Evolutionary conservation across 1,140 invertebrate genomes (phyloP).

Genomic region (Hycleus phaleratus): DNA sequence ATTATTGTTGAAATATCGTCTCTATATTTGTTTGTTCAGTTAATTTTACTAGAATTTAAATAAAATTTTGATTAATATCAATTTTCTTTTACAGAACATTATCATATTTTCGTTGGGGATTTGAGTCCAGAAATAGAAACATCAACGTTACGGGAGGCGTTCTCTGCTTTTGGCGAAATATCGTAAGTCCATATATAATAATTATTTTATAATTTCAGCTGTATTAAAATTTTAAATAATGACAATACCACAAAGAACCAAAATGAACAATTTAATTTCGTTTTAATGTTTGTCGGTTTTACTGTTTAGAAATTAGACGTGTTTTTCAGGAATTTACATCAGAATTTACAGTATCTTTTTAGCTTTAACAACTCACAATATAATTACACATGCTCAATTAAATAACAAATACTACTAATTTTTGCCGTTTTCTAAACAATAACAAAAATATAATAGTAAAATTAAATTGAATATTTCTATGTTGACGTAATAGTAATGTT

Average conservation of each 20-base stretch:
- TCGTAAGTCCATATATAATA: conserved; percentile 48
- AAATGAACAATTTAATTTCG: conserved; percentile 14
- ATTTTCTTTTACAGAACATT: conserved; percentile 62
- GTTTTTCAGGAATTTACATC: conserved; percentile 21
- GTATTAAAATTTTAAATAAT: conserved; percentile 17
- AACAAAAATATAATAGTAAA: no score
- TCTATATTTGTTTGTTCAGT: no score
- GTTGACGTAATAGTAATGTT: no score
- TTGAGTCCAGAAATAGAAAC: conserved; percentile 98
- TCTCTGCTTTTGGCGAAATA: conserved; percentile 96
- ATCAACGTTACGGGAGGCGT: conserved; percentile 92
- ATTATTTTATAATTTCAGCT: conserved; percentile 11
- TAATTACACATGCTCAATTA: no score
- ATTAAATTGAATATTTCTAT: no score
- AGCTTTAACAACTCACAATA: no score
- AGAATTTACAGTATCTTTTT: conserved; percentile 14
- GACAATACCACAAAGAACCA: conserved; percentile 2
- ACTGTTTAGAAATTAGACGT: conserved; percentile 23
- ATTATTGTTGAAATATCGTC: no score
- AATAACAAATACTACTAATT: no score
- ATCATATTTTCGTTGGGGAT: conserved; percentile 99
- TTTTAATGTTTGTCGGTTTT: conserved; percentile 2
- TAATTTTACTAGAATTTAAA: no score
- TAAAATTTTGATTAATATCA: conserved; percentile 1
- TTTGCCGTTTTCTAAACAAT: no score